Conservation (phyloP, 2,113 vertebrate genomes). For the Neotoma lepida region DNA sequence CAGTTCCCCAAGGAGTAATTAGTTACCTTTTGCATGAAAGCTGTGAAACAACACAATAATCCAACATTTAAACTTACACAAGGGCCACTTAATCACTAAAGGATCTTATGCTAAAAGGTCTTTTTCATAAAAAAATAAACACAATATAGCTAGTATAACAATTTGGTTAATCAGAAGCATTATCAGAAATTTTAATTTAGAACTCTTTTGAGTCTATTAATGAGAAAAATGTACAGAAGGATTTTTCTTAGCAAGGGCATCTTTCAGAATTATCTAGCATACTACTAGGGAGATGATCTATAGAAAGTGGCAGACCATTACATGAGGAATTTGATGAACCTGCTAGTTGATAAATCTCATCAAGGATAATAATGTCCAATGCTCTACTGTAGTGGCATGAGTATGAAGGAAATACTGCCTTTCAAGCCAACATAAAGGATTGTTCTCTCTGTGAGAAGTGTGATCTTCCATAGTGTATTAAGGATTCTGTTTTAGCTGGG, state of each 20-base stretch:
- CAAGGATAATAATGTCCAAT: neutral
- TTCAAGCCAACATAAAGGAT: neutral
- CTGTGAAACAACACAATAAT: conserved; percentile 11
- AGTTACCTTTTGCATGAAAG: conserved; percentile 60
- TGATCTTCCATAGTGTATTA: neutral
- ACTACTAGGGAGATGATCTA: neutral
- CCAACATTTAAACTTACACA: conserved; percentile 15
- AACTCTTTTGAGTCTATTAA: neutral
- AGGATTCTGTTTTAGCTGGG: neutral
- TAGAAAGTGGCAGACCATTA: neutral
- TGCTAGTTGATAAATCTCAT: neutral
- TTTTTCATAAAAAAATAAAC: neutral
- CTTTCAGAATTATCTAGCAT: neutral
- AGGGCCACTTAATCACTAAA: conserved; percentile 19
- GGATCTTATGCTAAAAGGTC: neutral
- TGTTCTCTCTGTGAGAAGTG: neutral
- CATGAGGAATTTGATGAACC: neutral
- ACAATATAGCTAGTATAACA: fast-evolving
- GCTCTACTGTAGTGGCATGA: no score
- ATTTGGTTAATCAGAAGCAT: neutral
- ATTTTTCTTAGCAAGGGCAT: fast-evolving
- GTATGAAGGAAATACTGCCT: neutral
- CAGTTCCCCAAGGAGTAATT: conserved; percentile 54
- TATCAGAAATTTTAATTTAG: neutral
- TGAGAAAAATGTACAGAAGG: neutral